Conservation (phyloP, 2,888 invertebrate species). For the Subacronicta megacephala region DNA sequence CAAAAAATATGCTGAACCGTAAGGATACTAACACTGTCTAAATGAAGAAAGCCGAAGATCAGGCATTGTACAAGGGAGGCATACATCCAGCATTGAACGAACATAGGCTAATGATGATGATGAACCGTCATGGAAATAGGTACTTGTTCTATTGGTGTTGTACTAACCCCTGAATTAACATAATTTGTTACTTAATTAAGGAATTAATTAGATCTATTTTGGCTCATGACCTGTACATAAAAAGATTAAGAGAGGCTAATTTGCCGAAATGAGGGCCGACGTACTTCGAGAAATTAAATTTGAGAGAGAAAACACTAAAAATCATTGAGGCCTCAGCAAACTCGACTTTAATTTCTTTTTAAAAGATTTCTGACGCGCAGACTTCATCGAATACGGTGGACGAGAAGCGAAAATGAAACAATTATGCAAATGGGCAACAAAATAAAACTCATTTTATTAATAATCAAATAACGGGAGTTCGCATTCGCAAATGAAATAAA, state of each 20-base stretch:
- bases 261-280: slow-evolving; percentile 49
- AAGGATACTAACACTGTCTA: too few relatives aligned
- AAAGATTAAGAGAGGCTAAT: slow-evolving; percentile 38
- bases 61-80: too few relatives aligned
- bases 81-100: too few relatives aligned
- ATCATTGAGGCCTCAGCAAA: slow-evolving; percentile 63
- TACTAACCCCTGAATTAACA: background rate
- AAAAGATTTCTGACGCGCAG: slow-evolving; percentile 70
- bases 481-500: slow-evolving; percentile 85
- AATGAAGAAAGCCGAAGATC: too few relatives aligned
- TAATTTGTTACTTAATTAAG: slow-evolving; percentile 14
- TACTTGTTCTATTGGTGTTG: too few relatives aligned
- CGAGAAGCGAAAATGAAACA: slow-evolving; percentile 85
- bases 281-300: slow-evolving; percentile 57
- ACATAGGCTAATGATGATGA: too few relatives aligned
- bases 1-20: too few relatives aligned
- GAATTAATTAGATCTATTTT: slow-evolving; percentile 29
- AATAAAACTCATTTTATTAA: slow-evolving; percentile 88
- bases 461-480: slow-evolving; percentile 86
- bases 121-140: too few relatives aligned
- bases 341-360: slow-evolving; percentile 81
- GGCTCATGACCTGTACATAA: slow-evolving; percentile 25
- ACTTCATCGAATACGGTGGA: slow-evolving; percentile 78
- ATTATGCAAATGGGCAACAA: slow-evolving; percentile 86
- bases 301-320: slow-evolving; percentile 68